Base-by-base conservation (phyloP, 1,140 invertebrate genomes). In the Drosophila repletoides region DNA sequence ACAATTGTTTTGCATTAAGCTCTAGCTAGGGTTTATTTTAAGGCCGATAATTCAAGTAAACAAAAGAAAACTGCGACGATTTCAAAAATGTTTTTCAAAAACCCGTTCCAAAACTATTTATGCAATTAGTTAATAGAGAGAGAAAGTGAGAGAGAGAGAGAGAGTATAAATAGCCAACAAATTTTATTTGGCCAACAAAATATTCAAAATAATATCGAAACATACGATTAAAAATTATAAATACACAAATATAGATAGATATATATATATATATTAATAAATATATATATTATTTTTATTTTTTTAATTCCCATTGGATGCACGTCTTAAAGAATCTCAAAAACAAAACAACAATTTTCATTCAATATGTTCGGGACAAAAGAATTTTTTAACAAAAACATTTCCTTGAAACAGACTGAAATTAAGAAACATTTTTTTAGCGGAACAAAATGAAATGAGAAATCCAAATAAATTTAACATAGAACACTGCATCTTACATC, bases 351-450 rank as follows among this genome's bases (percentile, higher is more conserved):
- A 43, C 51, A n/a, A 6, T 58, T 56, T 26, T 40, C 33, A 48
- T n/a, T n/a, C n/a, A n/a, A n/a, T n/a, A 40, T 48, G 24, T 19
- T 14, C 6, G 48, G 26, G 64, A 12, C 5, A 14, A 12, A 67
- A 67, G 52, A 56, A 65, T 74, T 79, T 81, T 81, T 84, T 74
- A 67, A 71, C 71, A 64, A 79, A 84, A 84, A 84, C 79, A 83
- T 84, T 83, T 83, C 79, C 79, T 83, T 84, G 70, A 83, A 83
- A 83, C 79, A 83, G 79, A 83, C 79, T 83, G 79, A 83, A 83
- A 68, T 70, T 83, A 65, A 70, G n/a, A n/a, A n/a, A n/a, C n/a
- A n/a, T 60, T 64, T 84, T 70, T 83, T 83, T 68, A 46, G 7
- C 60, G 41, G 69, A 63, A 38, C 26, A 61, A 29, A 51, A 48